These are phyloP conservation scores for Ceuthmochares aereus DNA, from an alignment of 2,113 vertebrate genomes.

Conservation along the genomic window DNA sequence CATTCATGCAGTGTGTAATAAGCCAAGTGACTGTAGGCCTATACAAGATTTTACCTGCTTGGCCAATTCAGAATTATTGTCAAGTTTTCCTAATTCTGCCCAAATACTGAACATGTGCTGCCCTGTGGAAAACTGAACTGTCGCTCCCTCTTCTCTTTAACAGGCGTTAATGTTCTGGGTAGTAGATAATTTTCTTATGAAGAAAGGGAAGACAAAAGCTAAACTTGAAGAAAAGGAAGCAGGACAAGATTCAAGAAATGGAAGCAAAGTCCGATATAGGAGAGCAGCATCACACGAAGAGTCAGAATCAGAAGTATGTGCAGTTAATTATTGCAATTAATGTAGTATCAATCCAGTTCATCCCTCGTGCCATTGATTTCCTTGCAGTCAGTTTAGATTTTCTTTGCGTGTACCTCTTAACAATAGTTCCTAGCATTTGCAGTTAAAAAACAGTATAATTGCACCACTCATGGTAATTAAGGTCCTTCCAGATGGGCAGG, in stretches of 20 bases:
- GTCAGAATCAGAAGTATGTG: slow-evolving; percentile 93
- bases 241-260: slow-evolving; percentile 88
- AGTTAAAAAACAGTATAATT: not conserved
- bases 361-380: not conserved
- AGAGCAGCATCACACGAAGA: slow-evolving; percentile 96
- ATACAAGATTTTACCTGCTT: not conserved
- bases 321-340: not conserved
- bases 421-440: not conserved
- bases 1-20: not conserved
- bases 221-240: slow-evolving; percentile 92
- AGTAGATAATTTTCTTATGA: slow-evolving; percentile 99
- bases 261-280: slow-evolving; percentile 93
- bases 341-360: not conserved
- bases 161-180: slow-evolving; percentile 99
- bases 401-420: not conserved
- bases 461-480: not conserved
- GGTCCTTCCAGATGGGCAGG: not conserved
- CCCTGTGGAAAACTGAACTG: not conserved
- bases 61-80: not conserved
- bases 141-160: not conserved
- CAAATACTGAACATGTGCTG: not conserved
- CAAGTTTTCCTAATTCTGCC: not conserved
- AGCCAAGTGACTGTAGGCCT: not conserved
- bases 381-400: not conserved
- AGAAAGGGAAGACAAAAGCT: slow-evolving; percentile 98